phyloP scores from a whole-genome alignment of 1,140 invertebrate species.

The silkworm (Bombyx mori) region ASM3026992v2 NC_085131.1:6560501-6561000 shows the following conservation, averaged over 20 bases:
- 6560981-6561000: slow-evolving; percentile 17
- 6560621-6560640: too few relatives aligned
- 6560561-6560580: too few relatives aligned
- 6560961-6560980: slow-evolving; percentile 9
- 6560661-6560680: too few relatives aligned
- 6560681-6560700: too few relatives aligned
- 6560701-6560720: too few relatives aligned
- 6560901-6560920: slow-evolving; percentile 15
- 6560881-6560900: slow-evolving; percentile 27
- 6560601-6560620: too few relatives aligned
- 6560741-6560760: background rate
- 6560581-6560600: background rate
- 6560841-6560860: slow-evolving; percentile 30
- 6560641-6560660: too few relatives aligned
- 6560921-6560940: slow-evolving; percentile 20
- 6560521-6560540: too few relatives aligned
- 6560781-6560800: slow-evolving; percentile 13
- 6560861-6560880: slow-evolving; percentile 26
- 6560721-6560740: too few relatives aligned
- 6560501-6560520: too few relatives aligned
- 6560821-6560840: slow-evolving; percentile 39
- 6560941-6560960: slow-evolving; percentile 17
- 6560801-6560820: slow-evolving; percentile 23
- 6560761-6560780: background rate
- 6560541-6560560: too few relatives aligned